Conservation (phyloP, 92 coral and sea anemone genomes). For the Bergia sp. region DNA sequence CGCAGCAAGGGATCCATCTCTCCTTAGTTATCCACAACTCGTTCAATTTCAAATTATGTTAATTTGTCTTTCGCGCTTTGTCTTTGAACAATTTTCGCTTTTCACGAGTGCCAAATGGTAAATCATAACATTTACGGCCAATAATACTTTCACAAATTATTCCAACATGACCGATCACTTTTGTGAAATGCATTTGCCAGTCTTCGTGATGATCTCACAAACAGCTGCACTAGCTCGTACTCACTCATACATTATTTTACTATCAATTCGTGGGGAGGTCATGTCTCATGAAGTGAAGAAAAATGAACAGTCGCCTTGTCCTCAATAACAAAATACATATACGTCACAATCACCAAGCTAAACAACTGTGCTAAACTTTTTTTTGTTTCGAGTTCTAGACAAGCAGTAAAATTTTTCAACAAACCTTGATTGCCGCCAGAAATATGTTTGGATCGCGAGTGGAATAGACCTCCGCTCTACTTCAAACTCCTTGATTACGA, state of each 20-base stretch:
- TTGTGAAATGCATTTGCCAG: not conserved
- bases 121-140: not conserved
- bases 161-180: not conserved
- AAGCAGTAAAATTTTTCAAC: not conserved
- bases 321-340: not conserved
- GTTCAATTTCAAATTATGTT: no score
- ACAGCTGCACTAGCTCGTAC: not conserved
- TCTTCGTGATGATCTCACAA: not conserved
- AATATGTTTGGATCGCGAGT: conserved; percentile 94
- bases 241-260: not conserved
- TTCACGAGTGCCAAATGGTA: not conserved
- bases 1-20: no score
- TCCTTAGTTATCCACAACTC: no score
- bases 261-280: not conserved
- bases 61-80: not conserved
- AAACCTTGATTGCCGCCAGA: conserved; percentile 99
- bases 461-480: conserved; percentile 94
- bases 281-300: not conserved
- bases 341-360: not conserved
- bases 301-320: not conserved
- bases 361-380: not conserved
- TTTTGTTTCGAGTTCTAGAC: not conserved
- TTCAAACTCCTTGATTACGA: conserved; percentile 83
- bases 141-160: no score
- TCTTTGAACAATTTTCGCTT: not conserved